phyloP scores from a whole-genome alignment of 2,888 invertebrate species.

The Callyntrura sp. region DNA sequence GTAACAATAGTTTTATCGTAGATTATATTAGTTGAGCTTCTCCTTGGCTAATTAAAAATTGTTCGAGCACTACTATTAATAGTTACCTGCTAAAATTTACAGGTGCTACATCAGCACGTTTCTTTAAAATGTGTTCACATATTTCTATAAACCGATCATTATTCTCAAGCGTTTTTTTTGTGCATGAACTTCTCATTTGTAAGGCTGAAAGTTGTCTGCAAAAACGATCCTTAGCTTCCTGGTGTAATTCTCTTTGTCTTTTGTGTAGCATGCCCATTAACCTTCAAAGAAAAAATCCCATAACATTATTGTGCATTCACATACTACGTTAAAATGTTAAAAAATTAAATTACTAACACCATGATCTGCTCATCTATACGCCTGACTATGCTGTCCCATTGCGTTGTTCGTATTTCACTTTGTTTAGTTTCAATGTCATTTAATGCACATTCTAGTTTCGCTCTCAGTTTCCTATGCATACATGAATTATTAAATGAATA shows the following conservation, averaged over 20 bases:
- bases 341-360: constrained; percentile 53
- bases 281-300: constrained; percentile 15
- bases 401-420: neutral
- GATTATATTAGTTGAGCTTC: neutral
- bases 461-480: constrained; percentile 13
- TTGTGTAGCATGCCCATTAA: neutral
- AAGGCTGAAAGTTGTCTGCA: constrained; percentile 4
- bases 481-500: too few species aligned
- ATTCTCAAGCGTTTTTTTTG: neutral
- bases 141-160: neutral
- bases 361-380: constrained; percentile 16
- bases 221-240: constrained; percentile 12
- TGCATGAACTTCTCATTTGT: neutral
- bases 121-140: neutral
- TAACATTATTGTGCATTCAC: neutral
- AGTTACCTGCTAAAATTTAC: constrained; percentile 31
- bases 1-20: too few species aligned
- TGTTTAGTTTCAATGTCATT: constrained; percentile 23
- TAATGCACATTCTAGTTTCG: neutral
- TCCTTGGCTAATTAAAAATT: neutral
- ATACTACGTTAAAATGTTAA: neutral
- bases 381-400: constrained; percentile 28
- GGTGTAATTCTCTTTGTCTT: constrained; percentile 26
- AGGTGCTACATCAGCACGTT: neutral
- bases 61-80: neutral